A percentile compares a stretch with the other conserved stretches of the same genome.
These are phyloP conservation scores for Nephrotoma guestfalica DNA, from an alignment of 2,888 invertebrate genomes.

Conservation along the genomic window DNA sequence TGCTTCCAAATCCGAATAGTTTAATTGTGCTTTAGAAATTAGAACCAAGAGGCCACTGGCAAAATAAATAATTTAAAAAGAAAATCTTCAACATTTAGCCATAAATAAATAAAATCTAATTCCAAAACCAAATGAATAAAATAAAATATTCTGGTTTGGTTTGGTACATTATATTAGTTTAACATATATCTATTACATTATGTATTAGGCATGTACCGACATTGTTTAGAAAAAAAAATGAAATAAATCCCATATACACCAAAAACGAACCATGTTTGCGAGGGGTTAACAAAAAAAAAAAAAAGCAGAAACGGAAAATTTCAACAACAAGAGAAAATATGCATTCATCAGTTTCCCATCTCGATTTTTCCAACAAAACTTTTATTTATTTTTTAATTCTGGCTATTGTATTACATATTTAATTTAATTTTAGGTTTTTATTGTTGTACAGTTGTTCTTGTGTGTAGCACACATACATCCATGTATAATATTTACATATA, in stretches of 20 bases:
- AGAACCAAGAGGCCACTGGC: neutral
- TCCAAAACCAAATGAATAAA: neutral
- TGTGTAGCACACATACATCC: neutral
- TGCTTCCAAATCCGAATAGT: neutral
- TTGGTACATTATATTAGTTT: neutral
- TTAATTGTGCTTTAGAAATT: neutral
- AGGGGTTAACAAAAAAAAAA: neutral
- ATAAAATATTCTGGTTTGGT: neutral
- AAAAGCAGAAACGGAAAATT: neutral
- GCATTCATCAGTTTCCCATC: neutral
- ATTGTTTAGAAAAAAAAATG: neutral
- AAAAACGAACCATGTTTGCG: neutral
- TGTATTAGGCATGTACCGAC: neutral
- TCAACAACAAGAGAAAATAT: neutral
- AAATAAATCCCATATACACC: neutral
- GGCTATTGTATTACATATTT: neutral
- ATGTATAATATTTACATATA: neutral
- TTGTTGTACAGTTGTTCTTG: neutral
- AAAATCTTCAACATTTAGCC: neutral
- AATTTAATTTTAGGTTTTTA: neutral
- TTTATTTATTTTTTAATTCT: neutral
- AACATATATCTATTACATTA: neutral
- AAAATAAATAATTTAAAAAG: neutral
- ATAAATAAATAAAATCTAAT: neutral
- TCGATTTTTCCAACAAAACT: neutral